A percentile compares a stretch with the other conserved stretches of the same genome.
phyloP scores from a whole-genome alignment of 2,888 invertebrate genomes.

The Cheilosia scutellata region DNA sequence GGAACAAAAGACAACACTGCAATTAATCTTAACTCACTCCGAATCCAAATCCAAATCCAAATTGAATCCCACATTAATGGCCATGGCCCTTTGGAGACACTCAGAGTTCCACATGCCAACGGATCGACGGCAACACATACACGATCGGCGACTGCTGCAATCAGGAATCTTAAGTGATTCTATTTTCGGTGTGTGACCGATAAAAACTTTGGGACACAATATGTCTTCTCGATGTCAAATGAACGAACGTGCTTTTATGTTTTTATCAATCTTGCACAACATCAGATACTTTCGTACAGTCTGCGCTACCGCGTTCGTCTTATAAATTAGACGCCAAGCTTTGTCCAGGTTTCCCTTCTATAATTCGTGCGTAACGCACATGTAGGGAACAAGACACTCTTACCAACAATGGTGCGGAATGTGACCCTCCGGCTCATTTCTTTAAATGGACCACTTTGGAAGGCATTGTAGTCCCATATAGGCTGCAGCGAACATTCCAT shows the following conservation, averaged over 20 bases:
- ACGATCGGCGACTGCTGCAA: conserved; percentile 31
- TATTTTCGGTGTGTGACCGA: conserved; percentile 74
- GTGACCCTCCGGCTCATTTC: conserved; percentile 43
- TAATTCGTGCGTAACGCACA: conserved; percentile 70
- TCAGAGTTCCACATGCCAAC: conserved; percentile 19
- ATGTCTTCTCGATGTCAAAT: conserved; percentile 41
- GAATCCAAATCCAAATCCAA: conserved; percentile 3
- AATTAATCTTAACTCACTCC: conserved; percentile 71
- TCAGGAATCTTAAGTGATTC: conserved; percentile 75
- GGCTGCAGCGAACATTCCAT: conserved; percentile 25
- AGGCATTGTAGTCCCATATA: not conserved
- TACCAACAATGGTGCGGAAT: conserved; percentile 56
- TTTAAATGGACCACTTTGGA: conserved; percentile 45
- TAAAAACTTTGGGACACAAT: conserved; percentile 58
- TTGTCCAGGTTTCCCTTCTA: not conserved
- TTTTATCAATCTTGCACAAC: conserved; percentile 46
- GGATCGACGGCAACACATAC: conserved; percentile 5
- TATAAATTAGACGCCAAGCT: conserved; percentile 57
- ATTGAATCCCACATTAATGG: conserved; percentile 21
- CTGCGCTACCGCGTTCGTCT: conserved; percentile 33
- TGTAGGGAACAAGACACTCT: conserved; percentile 50
- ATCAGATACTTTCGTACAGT: conserved; percentile 10
- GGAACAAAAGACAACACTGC: conserved; percentile 62
- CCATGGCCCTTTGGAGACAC: conserved; percentile 13
- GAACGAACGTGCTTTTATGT: conserved; percentile 62